Evolutionary conservation across 2,113 vertebrate genomes (phyloP), one percentile per base, ranked within the genome.

Genomic region (Amphiprion percula): DNA sequence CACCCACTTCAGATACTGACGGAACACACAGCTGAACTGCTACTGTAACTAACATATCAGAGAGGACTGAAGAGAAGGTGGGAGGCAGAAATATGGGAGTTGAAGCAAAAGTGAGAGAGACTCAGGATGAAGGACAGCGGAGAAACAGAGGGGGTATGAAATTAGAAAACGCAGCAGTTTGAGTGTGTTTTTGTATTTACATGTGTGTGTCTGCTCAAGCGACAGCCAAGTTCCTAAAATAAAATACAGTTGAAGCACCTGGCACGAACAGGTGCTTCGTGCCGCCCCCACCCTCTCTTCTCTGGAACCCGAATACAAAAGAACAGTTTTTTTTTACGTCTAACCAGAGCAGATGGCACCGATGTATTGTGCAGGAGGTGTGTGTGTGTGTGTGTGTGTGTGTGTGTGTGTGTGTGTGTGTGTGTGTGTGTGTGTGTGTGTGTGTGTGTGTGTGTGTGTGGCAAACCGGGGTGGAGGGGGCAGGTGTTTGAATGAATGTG

Each of bases 101-200:
- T 12, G 46, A 24, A 23, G 37, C 33, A 14, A 50, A 75, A 23
- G 30, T 15, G n/a, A 52, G 50, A 56, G 23, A 19, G 9, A 10
- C 3, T 30, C 53, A n/a, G 61, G 24, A 53, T 50, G 64, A 21
- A 21, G 39, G 54, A 33, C 62, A 24, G 58, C 67, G 23, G 61
- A 68, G 52, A 76, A 95, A 97, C 59, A 93, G 94, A 14, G 87
- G 97, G 26, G 53, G 71, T 93, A 52, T 91, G 88, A 56, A 95
- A 95, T 2, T 37, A 94, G 95, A 89, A 95, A 95, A 90, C 95
- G 33, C 62, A 54, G 53, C 15, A 5, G 30, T 14, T 33, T 61
- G 24, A 74, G n/a, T 73, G 17, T 71, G 10, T 65, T 60, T 79
- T 21, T 82, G 26, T 54, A 61, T 79, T 26, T 81, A 16, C 66